Conservation (phyloP, 2,888 invertebrate species). For the Pheosia tremula region DNA sequence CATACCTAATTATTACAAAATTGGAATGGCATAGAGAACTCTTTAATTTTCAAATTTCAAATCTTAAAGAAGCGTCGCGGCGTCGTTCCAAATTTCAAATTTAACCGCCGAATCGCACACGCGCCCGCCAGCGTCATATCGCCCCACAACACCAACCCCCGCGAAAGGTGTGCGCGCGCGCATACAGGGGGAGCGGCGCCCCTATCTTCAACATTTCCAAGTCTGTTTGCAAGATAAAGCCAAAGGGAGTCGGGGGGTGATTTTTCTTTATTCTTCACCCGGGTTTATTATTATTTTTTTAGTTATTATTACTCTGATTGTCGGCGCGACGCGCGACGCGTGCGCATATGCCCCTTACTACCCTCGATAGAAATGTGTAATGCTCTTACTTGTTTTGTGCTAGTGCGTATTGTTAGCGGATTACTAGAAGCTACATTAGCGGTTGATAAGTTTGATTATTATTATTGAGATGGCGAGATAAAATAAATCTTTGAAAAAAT, state of each 20-base stretch:
- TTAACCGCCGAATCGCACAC: constrained; percentile 69
- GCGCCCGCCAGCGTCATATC: constrained; percentile 51
- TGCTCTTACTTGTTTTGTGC: constrained; percentile 75
- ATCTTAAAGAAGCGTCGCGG: constrained; percentile 30
- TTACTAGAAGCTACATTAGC: constrained; percentile 75
- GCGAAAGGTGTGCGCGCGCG: constrained; percentile 78
- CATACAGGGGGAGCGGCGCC: constrained; percentile 67
- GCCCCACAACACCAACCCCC: constrained; percentile 65
- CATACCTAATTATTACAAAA: not conserved
- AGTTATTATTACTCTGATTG: constrained; percentile 84
- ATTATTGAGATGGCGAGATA: constrained; percentile 39
- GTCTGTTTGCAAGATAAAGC: constrained; percentile 84
- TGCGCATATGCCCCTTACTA: constrained; percentile 80
- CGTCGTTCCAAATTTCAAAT: constrained; percentile 65
- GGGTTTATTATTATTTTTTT: constrained; percentile 85
- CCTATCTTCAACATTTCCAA: constrained; percentile 83
- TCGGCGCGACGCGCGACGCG: constrained; percentile 61
- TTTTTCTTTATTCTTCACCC: constrained; percentile 83
- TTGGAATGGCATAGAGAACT: no score
- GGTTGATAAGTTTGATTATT: constrained; percentile 53
- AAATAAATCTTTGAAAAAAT: not conserved
- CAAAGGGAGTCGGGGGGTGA: constrained; percentile 80
- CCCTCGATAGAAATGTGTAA: constrained; percentile 65
- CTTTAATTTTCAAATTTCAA: constrained; percentile 4
- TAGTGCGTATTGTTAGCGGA: constrained; percentile 69